Evolutionary conservation across 35 echinoderm and acorn worm species (phyloP).

Genomic region (Chiridota heheva): DNA sequence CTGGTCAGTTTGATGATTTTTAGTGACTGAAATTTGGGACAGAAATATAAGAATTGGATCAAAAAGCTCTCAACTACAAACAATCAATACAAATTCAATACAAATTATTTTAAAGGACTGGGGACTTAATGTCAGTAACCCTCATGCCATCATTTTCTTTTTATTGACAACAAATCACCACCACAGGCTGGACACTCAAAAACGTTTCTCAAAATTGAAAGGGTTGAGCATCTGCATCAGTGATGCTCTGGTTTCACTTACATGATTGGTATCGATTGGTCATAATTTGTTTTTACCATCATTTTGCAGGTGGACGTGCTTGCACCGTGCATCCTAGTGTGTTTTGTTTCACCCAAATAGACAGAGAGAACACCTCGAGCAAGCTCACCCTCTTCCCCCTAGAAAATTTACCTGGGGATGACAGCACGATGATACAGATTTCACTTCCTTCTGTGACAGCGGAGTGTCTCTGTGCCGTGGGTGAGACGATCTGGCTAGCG

Average conservation of each 20-base stretch:
- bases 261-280: background rate
- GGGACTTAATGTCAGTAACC: no score
- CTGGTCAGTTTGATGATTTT: no score
- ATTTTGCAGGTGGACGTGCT: no score
- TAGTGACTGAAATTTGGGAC: no score
- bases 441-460: slow-evolving; percentile 43
- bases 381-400: slow-evolving; percentile 60
- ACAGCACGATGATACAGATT: slow-evolving; percentile 58
- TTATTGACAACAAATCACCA: background rate
- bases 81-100: no score
- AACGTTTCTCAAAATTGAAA: background rate
- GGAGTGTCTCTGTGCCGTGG: slow-evolving; percentile 80
- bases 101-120: no score
- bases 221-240: background rate
- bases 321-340: no score
- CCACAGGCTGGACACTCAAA: background rate
- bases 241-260: background rate
- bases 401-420: slow-evolving; percentile 56
- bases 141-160: background rate
- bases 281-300: slow-evolving; percentile 2
- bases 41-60: no score
- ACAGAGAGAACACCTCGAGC: slow-evolving; percentile 11
- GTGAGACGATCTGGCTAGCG: slow-evolving; percentile 82
- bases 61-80: no score
- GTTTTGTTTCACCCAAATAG: slow-evolving; percentile 59